Conservation (phyloP, 2,113 vertebrate species). For the Elephas maximus region DNA sequence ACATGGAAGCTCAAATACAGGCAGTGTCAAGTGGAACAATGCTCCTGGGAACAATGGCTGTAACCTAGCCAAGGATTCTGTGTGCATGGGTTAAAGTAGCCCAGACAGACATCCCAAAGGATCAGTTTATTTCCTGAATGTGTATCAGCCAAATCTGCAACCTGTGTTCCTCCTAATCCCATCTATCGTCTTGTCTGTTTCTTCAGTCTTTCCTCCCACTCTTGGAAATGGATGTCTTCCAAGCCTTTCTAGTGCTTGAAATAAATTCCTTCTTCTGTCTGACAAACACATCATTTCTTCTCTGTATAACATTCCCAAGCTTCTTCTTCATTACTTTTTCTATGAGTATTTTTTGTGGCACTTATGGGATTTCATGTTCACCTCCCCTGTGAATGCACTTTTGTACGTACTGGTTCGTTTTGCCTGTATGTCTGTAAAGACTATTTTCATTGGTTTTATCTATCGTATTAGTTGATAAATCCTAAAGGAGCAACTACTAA, state of each 20-base stretch:
- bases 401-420: not conserved
- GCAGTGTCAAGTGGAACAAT: not conserved
- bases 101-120: not conserved
- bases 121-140: constrained; percentile 24
- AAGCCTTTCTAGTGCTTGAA: not conserved
- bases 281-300: not conserved
- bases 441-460: constrained; percentile 4
- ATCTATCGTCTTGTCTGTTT: constrained; percentile 22
- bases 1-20: not conserved
- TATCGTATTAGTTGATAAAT: constrained; percentile 38
- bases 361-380: not conserved
- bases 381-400: not conserved
- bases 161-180: not conserved
- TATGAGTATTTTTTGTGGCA: not conserved
- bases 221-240: constrained; percentile 38
- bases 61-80: not conserved
- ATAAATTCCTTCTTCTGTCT: not conserved
- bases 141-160: not conserved
- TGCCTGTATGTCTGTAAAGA: not conserved
- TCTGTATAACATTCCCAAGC: not conserved
- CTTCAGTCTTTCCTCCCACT: not conserved
- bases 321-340: constrained; percentile 16
- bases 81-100: not conserved
- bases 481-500: not conserved
- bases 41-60: not conserved